Conservation (phyloP, 1,140 invertebrate genomes). For the Arctopsyche grandis region DNA sequence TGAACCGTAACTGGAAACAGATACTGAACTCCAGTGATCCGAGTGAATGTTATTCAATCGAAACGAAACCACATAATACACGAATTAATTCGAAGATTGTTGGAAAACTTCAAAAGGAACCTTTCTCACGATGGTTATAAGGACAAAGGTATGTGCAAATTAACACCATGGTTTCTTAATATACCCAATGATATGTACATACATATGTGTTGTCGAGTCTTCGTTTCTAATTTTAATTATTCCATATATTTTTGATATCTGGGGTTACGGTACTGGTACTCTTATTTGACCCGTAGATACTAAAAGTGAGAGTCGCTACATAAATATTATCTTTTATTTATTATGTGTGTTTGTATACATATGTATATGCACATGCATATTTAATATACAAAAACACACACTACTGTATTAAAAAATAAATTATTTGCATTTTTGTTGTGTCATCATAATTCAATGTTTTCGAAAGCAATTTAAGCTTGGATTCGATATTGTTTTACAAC, state of each 20-base stretch:
- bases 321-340: neutral
- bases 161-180: no score
- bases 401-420: no score
- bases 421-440: no score
- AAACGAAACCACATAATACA: neutral
- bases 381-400: no score
- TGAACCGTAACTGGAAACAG: no score
- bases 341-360: no score
- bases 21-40: no score
- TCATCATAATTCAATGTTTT: no score
- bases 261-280: neutral
- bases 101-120: neutral
- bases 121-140: slow-evolving; percentile 48
- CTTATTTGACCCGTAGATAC: slow-evolving; percentile 7
- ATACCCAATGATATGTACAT: no score
- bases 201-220: neutral
- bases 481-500: no score
- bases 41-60: neutral
- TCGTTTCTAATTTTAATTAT: neutral
- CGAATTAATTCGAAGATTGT: slow-evolving; percentile 2
- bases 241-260: neutral
- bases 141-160: slow-evolving; percentile 52
- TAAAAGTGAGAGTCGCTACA: neutral
- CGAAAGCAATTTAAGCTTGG: no score
- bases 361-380: no score